Conservation (phyloP, 2,888 invertebrate genomes). For the Drosophila kanekoi region DNA sequence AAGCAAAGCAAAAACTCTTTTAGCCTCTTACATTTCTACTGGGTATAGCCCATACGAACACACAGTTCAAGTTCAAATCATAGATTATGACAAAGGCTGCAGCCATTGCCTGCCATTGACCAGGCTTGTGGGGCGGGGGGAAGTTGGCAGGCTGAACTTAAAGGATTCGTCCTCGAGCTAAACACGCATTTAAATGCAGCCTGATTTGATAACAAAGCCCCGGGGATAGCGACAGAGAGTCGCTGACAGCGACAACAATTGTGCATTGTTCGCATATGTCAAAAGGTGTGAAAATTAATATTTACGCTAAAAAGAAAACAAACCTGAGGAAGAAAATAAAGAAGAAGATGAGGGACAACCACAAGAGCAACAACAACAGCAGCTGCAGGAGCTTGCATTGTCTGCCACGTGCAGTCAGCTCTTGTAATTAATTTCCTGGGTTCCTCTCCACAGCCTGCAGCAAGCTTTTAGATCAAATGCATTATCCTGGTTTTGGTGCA, state of each 20-base stretch:
- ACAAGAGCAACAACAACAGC: conserved; percentile 1
- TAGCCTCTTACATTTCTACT: too few relatives aligned
- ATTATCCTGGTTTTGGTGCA: conserved; percentile 40
- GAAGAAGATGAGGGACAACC: conserved; percentile 9
- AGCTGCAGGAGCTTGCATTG: conserved; percentile 43
- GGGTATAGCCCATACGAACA: not conserved
- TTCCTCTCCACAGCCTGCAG: not conserved
- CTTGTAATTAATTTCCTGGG: conserved; percentile 70
- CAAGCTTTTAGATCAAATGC: conserved; percentile 68
- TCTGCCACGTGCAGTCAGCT: conserved; percentile 30
- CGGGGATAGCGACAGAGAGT: not conserved
- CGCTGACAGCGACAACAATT: conserved; percentile 38
- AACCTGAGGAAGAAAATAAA: conserved; percentile 2
- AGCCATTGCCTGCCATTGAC: not conserved
- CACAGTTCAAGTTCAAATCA: conserved; percentile 41
- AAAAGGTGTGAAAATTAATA: conserved; percentile 78
- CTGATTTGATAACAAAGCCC: conserved; percentile 60
- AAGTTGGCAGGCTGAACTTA: conserved; percentile 15
- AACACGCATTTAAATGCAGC: conserved; percentile 54
- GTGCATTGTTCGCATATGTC: conserved; percentile 33
- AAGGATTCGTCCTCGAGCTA: conserved; percentile 31
- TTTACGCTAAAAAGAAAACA: conserved; percentile 50
- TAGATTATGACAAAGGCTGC: conserved; percentile 2
- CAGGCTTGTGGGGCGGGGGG: not conserved
- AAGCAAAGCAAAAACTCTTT: too few relatives aligned